Percentiles rank a stretch among this genome's conserved stretches.
These are phyloP conservation scores for Lacerta viridis DNA, from an alignment of 2,797 vertebrate species.

Conservation along the genomic window DNA sequence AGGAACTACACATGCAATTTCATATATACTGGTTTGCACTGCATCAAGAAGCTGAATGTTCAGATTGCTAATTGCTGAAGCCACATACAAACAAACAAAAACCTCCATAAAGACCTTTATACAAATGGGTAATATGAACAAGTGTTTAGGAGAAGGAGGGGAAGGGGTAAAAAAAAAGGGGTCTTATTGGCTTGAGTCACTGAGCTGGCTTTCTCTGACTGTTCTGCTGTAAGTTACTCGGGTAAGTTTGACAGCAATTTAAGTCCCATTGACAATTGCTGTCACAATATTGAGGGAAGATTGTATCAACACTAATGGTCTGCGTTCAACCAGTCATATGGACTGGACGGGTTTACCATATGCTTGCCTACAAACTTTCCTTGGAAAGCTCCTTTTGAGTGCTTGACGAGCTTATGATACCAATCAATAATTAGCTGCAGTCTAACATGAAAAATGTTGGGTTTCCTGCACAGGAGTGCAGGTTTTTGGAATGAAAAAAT, in stretches of 20 bases:
- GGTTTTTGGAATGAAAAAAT: constrained; percentile 42
- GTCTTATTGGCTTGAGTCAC: constrained; percentile 81
- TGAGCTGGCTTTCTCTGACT: constrained; percentile 78
- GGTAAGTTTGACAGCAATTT: constrained; percentile 87
- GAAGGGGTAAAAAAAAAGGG: constrained; percentile 45
- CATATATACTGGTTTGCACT: constrained; percentile 16
- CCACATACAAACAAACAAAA: constrained; percentile 44
- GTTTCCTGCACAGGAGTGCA: constrained; percentile 64
- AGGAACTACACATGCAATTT: constrained; percentile 30
- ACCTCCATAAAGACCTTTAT: constrained; percentile 47
- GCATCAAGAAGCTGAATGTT: constrained; percentile 25
- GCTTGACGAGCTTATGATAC: constrained; percentile 84
- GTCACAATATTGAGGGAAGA: constrained; percentile 86
- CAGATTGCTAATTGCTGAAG: constrained; percentile 58
- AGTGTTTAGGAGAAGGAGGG: constrained; percentile 51
- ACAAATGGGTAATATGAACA: constrained; percentile 62
- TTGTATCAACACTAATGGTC: constrained; percentile 86
- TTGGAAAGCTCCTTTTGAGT: constrained; percentile 83
- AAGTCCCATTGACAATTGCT: constrained; percentile 87
- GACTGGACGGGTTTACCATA: constrained; percentile 86
- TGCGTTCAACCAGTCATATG: constrained; percentile 87
- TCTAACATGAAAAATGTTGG: constrained; percentile 70
- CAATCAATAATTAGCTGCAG: constrained; percentile 80
- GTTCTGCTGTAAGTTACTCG: constrained; percentile 80
- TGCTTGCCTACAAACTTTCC: constrained; percentile 84